Conservation (phyloP, 2,888 invertebrate species). For the Tetheella fluctuosa region DNA sequence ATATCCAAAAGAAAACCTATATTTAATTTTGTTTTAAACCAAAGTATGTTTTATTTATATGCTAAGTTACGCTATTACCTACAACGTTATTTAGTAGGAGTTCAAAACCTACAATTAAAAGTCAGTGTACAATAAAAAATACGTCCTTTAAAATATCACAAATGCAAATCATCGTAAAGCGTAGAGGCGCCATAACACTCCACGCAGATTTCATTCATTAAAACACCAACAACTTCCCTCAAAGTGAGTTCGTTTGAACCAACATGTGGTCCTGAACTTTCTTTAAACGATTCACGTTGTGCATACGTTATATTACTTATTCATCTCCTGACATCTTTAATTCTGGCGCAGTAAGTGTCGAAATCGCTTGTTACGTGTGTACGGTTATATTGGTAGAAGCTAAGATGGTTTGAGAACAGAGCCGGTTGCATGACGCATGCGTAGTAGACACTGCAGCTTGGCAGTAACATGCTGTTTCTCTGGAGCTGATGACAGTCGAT, state of each 20-base stretch:
- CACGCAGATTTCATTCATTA: slow-evolving; percentile 53
- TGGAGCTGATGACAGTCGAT: slow-evolving; percentile 71
- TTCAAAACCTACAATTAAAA: too few relatives aligned
- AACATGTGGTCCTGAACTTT: slow-evolving; percentile 65
- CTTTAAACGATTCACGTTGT: slow-evolving; percentile 59
- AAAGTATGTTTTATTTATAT: too few relatives aligned
- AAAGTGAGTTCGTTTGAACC: slow-evolving; percentile 52
- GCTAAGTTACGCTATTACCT: too few relatives aligned
- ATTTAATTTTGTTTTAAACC: too few relatives aligned
- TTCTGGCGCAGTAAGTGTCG: slow-evolving; percentile 34
- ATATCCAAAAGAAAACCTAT: too few relatives aligned
- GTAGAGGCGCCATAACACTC: slow-evolving; percentile 10
- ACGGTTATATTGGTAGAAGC: slow-evolving; percentile 35
- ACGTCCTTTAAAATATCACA: slow-evolving; percentile 5
- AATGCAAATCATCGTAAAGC: slow-evolving; percentile 12
- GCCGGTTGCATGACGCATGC: slow-evolving; percentile 74
- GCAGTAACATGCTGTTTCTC: slow-evolving; percentile 59
- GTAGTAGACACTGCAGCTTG: slow-evolving; percentile 70
- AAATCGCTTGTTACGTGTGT: slow-evolving; percentile 33
- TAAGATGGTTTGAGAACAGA: slow-evolving; percentile 56
- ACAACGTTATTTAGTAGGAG: too few relatives aligned
- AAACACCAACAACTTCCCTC: slow-evolving; percentile 49
- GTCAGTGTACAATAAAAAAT: too few relatives aligned
- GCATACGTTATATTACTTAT: slow-evolving; percentile 31
- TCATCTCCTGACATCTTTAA: slow-evolving; percentile 29